Base-by-base conservation (phyloP, 2,888 invertebrate species). In the Alsophila aescularia region DNA sequence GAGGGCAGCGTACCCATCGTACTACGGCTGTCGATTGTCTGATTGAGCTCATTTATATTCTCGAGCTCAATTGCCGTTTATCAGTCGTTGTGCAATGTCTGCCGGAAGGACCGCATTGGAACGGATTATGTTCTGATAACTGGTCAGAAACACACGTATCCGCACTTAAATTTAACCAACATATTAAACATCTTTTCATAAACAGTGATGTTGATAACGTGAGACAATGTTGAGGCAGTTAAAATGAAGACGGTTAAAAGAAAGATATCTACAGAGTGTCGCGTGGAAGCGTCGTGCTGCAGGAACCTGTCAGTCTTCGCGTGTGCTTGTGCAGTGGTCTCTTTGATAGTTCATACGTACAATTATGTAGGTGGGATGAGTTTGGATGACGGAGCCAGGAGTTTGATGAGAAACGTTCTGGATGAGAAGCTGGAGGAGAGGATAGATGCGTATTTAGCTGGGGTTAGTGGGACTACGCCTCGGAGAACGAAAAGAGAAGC, bases 101-200 rank as follows among this genome's bases (percentile, higher is more conserved):
- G 67, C 88, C 85, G 90, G 91, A 91, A 89, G 86, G 71, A 63
- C 73, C 79, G 82, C 69, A 83, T 86, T 87, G 78, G 70, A 64
- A 69, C 69, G 85, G 82, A 89, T 85, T 84, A 84, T 72, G 70
- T 73, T 64, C 77, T 77, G 83, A 87, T 85, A 87, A 77, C 75
- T 72, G 69, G 49, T 18, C 31, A 52, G 52, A 56, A 27, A 52
- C 56, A 67, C 64, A 64, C 63, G 67, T 66, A 29, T 47, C 12
- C 16, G 27, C 54, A 15, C 10, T 10, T 58, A 52, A 65, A 57
- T 56, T 13, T 35, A 2, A 52, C 10, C 24, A 34, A 27, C 5
- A n/a, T 18, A 16, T 7, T 4, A 36, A 41, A 35, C 6, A 9
- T 9, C 24, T 9, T 27, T 24, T 9, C 2, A 24, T 9, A 1